Percentiles rank a stretch among this genome's conserved stretches.
Evolutionary conservation across 37 sponge, comb jelly and placozoan species (phyloP).

Genomic region (Oopsacas minuta): DNA sequence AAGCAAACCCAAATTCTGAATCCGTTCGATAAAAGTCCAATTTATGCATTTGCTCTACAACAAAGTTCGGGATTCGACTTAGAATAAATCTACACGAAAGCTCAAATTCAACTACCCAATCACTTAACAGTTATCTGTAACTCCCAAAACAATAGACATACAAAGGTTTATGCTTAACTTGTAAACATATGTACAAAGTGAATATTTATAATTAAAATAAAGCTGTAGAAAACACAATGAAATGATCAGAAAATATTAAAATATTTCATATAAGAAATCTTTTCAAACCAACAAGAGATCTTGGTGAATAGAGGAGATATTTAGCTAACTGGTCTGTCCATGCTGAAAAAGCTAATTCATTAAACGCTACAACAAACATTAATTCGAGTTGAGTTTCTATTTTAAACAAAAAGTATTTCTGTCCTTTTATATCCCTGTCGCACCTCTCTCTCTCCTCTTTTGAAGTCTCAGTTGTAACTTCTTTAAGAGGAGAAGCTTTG

Average conservation of each 20-base stretch:
- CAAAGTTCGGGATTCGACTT: no score
- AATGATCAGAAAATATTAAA: not conserved
- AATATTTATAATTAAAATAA: no score
- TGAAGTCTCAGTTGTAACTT: not conserved
- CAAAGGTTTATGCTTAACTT: not conserved
- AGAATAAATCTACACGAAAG: no score
- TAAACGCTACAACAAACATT: not conserved
- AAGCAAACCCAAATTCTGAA: no score
- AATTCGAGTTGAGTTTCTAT: not conserved
- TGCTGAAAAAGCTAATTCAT: not conserved
- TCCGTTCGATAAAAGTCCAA: no score
- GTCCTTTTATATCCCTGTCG: not conserved
- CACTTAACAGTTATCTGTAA: no score
- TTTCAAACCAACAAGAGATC: not conserved
- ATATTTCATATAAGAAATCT: not conserved
- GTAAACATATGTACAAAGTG: no score
- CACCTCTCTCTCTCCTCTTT: conserved; percentile 6
- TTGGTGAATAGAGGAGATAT: not conserved
- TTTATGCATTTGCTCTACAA: no score
- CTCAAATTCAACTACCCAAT: no score
- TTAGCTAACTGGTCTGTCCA: conserved; percentile 12
- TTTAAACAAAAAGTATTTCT: not conserved
- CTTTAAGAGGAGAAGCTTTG: not conserved
- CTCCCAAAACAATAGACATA: no score
- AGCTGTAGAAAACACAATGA: not conserved